Evolutionary conservation across 2,797 vertebrate species (phyloP).

Genomic region (Anomalospiza imberbis): DNA sequence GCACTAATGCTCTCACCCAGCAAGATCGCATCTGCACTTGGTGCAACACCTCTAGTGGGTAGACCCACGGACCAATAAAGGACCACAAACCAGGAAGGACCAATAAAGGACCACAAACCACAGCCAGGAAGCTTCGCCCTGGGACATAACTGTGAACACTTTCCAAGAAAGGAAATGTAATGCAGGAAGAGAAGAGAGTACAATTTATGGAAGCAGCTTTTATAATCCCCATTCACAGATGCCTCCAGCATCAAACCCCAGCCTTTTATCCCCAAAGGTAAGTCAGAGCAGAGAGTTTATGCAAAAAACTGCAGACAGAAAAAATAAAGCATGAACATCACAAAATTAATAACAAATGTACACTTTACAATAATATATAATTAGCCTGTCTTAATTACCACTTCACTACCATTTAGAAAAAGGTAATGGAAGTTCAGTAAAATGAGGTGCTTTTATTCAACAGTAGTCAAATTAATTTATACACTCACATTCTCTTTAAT

Average conservation of each 20-base stretch:
- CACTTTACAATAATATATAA: conserved; percentile 48
- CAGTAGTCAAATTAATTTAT: conserved; percentile 51
- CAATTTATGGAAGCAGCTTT: not conserved
- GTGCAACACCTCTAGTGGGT: not conserved
- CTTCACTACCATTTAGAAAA: conserved; percentile 33
- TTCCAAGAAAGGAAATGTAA: not conserved
- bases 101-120: not conserved
- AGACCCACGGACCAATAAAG: not conserved
- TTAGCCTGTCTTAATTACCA: conserved; percentile 57
- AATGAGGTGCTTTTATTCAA: conserved; percentile 55
- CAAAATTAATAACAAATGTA: conserved; percentile 45
- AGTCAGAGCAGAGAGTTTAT: not conserved
- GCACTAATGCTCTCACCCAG: not conserved
- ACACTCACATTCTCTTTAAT: conserved; percentile 39
- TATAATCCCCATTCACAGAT: not conserved
- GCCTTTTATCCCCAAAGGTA: not conserved
- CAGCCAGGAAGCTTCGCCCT: not conserved
- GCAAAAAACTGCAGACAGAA: not conserved
- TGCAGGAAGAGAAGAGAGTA: not conserved
- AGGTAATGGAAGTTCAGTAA: conserved; percentile 45
- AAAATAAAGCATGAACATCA: not conserved
- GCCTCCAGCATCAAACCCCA: not conserved
- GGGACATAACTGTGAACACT: not conserved
- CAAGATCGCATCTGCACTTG: not conserved
- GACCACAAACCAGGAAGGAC: not conserved